Evolutionary conservation across 1,140 invertebrate species (phyloP), one percentile per base, ranked within the genome.

Genomic region (Choristoneura fumiferana): DNA sequence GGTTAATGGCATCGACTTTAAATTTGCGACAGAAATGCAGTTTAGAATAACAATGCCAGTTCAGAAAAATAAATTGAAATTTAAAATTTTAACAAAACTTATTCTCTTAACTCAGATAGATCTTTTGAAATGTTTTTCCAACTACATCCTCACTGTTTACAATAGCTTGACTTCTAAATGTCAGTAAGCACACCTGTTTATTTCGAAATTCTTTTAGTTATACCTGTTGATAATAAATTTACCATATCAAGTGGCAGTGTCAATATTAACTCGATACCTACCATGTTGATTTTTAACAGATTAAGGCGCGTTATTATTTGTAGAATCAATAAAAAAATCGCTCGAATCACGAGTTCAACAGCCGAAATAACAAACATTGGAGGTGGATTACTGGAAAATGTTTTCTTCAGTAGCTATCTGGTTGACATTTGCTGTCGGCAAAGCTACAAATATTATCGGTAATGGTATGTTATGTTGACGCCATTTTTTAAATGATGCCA

Each of bases 211-310:
- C 64, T 52, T 67, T 54, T 37, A 60, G 13, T 29, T 34, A 15
- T 36, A 54, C 33, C 15, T 3, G 8, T 8, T 15, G 69, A 74
- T 77, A 76, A 76, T 65, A 67, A 73, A 69, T 72, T 73, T 76
- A 74, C 62, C 71, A 71, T 86, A 84, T 86, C 81, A 84, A 86
- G 83, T 86, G 81, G 60, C 60, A 63, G 64, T 60, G 73, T 62
- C 79, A 82, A 83, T 73, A 77, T 67, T 37, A 69, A 60, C 58
- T 62, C 59, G 34, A 53, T 63, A 54, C 56, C 33, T 63, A 54
- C 56, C 33, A 63, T 86, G 73, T 84, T 84, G 73, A 78, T 86
- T 86, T 85, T 82, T 78, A 75, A 76, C 69, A 75, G 83, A 81
- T 86, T 82, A 81, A 57, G 57, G 17, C 45, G 56, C 61, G 72